These are phyloP conservation scores for Tetramorium alpestre DNA, from an alignment of 1,140 invertebrate species.

Conservation along the genomic window DNA sequence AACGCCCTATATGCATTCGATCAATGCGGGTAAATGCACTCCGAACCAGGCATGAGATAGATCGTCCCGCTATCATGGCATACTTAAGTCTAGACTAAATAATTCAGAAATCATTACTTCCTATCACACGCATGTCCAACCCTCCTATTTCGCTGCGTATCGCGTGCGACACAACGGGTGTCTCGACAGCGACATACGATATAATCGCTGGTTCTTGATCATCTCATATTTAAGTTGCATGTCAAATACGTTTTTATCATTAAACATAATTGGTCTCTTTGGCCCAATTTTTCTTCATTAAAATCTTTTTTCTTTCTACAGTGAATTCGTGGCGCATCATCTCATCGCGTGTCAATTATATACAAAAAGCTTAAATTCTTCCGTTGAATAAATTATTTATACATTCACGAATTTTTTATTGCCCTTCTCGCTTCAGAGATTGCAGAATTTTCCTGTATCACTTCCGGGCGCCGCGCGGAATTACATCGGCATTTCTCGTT, in stretches of 20 bases:
- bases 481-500: conserved; percentile 11
- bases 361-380: not conserved
- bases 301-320: not conserved
- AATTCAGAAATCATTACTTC: conserved; percentile 73
- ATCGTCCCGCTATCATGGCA: conserved; percentile 58
- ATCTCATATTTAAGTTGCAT: not conserved
- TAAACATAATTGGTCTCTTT: not conserved
- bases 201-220: not conserved
- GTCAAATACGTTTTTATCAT: not conserved
- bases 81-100: conserved; percentile 71
- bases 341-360: not conserved
- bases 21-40: conserved; percentile 44
- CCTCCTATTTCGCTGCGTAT: conserved; percentile 45
- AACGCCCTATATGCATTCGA: conserved; percentile 1
- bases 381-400: not conserved
- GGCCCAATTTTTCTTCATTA: not conserved
- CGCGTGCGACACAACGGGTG: conserved; percentile 64
- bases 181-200: conserved; percentile 14
- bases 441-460: not conserved
- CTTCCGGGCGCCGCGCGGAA: conserved; percentile 2
- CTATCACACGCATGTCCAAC: conserved; percentile 66
- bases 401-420: not conserved
- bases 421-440: not conserved
- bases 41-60: conserved; percentile 23
- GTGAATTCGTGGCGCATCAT: not conserved